A percentile compares a stretch with the other conserved stretches of the same genome.
These are phyloP conservation scores for Dicrostonyx torquatus DNA, from an alignment of 2,797 vertebrate species.

Conservation along the genomic window DNA sequence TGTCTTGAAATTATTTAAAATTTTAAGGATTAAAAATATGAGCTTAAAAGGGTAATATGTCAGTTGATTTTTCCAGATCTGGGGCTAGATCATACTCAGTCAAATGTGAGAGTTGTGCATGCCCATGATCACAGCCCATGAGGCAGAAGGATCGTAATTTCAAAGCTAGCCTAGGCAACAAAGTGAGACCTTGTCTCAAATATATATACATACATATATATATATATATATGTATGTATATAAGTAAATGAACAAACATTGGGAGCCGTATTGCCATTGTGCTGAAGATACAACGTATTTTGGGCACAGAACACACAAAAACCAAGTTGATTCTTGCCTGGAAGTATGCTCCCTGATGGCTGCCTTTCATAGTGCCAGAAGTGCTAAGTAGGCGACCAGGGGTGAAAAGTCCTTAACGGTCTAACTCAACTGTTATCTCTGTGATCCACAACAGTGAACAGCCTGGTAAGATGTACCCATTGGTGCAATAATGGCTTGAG, in stretches of 20 bases:
- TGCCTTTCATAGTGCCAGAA: background rate
- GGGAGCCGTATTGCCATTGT: background rate
- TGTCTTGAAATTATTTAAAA: conserved; percentile 22
- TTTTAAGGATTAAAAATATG: conserved; percentile 25
- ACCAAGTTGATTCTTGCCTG: background rate
- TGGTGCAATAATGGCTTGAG: background rate
- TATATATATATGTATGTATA: too few relatives aligned
- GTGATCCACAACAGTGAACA: background rate
- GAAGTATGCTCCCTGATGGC: background rate
- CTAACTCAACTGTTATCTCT: background rate
- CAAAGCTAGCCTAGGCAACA: background rate
- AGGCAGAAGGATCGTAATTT: background rate
- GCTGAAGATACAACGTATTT: background rate
- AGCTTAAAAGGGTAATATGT: background rate
- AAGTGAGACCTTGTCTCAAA: background rate
- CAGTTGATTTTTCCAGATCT: background rate
- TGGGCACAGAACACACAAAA: background rate
- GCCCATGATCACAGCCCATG: background rate
- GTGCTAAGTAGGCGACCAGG: background rate
- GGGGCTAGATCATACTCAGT: background rate
- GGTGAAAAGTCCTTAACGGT: background rate
- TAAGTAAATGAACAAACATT: background rate
- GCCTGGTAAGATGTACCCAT: background rate
- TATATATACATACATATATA: too few relatives aligned
- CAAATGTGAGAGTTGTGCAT: background rate